Conservation (phyloP, 2,797 vertebrate genomes). For the Caiman crocodilus region DNA sequence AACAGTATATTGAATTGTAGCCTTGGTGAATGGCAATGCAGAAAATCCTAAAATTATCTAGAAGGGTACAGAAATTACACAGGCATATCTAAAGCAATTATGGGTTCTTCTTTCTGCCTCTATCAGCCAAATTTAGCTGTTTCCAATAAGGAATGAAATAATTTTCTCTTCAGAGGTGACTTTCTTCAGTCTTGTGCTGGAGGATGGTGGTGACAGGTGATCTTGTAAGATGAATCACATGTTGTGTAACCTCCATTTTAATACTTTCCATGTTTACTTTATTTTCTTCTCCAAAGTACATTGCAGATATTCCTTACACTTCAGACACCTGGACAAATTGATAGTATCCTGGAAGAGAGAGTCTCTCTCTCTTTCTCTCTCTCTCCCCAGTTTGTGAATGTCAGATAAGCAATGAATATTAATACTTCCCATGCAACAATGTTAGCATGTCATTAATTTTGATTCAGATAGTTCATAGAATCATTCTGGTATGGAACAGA, state of each 20-base stretch:
- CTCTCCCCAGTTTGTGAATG: neutral
- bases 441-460: constrained; percentile 8
- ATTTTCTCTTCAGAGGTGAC: neutral
- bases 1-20: neutral
- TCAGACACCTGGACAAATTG: neutral
- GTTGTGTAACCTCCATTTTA: neutral
- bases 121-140: neutral
- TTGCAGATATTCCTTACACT: neutral
- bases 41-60: neutral
- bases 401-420: constrained; percentile 24
- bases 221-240: neutral
- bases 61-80: neutral
- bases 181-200: neutral
- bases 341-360: neutral
- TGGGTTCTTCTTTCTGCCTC: neutral
- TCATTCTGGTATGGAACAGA: neutral
- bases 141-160: neutral
- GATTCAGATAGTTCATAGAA: constrained; percentile 3
- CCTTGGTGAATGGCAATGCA: neutral
- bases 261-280: neutral
- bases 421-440: constrained; percentile 4
- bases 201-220: neutral
- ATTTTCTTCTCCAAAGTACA: neutral
- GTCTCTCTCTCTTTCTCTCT: neutral
- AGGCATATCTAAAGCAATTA: neutral